phyloP scores from a whole-genome alignment of 2,797 vertebrate genomes.

The Menidia menidia region DNA sequence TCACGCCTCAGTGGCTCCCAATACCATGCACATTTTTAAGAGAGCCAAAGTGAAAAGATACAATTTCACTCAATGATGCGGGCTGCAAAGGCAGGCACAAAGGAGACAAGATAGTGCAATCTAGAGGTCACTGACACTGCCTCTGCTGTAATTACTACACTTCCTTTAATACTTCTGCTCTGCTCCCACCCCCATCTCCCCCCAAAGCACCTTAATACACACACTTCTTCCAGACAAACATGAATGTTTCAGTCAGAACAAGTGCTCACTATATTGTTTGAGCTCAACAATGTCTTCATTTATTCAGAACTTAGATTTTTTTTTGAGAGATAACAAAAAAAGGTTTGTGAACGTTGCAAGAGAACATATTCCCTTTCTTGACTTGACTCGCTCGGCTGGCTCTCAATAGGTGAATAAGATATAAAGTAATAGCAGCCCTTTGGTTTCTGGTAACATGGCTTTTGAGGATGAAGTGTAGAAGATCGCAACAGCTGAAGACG shows the following conservation, averaged over 20 bases:
- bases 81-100: slow-evolving; percentile 87
- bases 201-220: slow-evolving; percentile 22
- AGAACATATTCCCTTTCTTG: slow-evolving; percentile 53
- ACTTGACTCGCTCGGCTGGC: slow-evolving; percentile 57
- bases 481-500: slow-evolving; percentile 60
- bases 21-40: slow-evolving; percentile 89
- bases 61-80: slow-evolving; percentile 89
- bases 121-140: slow-evolving; percentile 91
- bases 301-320: slow-evolving; percentile 48
- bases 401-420: slow-evolving; percentile 40
- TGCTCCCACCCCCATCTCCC: slow-evolving; percentile 54
- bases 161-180: slow-evolving; percentile 88
- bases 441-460: slow-evolving; percentile 65
- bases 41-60: slow-evolving; percentile 87
- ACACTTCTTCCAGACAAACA: slow-evolving; percentile 47
- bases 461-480: slow-evolving; percentile 34
- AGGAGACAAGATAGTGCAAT: slow-evolving; percentile 97
- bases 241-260: slow-evolving; percentile 68
- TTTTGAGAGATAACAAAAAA: slow-evolving; percentile 45
- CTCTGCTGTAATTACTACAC: slow-evolving; percentile 95
- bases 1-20: slow-evolving; percentile 93
- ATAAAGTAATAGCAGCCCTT: slow-evolving; percentile 46
- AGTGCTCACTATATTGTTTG: slow-evolving; percentile 56
- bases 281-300: slow-evolving; percentile 56
- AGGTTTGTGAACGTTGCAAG: slow-evolving; percentile 49